Conservation (phyloP, 2,888 invertebrate genomes). For the Melinaea marsaeus region DNA sequence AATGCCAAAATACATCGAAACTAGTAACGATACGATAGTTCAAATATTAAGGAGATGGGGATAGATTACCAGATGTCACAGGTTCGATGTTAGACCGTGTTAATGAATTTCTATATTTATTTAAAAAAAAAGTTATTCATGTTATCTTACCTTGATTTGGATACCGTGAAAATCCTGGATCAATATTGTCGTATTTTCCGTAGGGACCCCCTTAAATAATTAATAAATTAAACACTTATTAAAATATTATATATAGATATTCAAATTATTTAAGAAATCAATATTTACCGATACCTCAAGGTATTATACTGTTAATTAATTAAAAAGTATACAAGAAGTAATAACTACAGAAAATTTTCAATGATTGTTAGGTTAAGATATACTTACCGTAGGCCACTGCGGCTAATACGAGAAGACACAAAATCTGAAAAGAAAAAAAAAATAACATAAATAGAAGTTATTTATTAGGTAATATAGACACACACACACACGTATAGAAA, state of each 20-base stretch:
- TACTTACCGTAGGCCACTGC: constrained; percentile 37
- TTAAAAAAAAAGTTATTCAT: neutral
- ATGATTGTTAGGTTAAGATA: neutral
- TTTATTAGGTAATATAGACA: too few species aligned
- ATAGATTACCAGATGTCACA: too few species aligned
- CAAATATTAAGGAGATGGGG: too few species aligned
- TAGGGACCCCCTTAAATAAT: neutral
- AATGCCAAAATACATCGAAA: too few species aligned
- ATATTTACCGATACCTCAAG: neutral
- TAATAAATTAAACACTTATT: neutral
- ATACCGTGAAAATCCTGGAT: neutral
- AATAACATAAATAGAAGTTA: neutral
- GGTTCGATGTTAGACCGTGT: too few species aligned
- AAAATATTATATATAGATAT: neutral
- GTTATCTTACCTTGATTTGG: neutral
- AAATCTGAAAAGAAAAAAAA: constrained; percentile 31
- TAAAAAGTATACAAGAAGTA: neutral
- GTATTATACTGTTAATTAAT: neutral
- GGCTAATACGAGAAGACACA: constrained; percentile 32
- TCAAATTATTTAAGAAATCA: neutral
- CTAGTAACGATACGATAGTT: too few species aligned
- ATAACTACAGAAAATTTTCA: neutral
- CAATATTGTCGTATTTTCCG: neutral
- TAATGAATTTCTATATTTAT: neutral
- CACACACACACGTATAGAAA: too few species aligned